Percentiles rank a stretch among this genome's conserved stretches.
phyloP scores from a whole-genome alignment of 2,888 invertebrate species.

The Molorchus minor region DNA sequence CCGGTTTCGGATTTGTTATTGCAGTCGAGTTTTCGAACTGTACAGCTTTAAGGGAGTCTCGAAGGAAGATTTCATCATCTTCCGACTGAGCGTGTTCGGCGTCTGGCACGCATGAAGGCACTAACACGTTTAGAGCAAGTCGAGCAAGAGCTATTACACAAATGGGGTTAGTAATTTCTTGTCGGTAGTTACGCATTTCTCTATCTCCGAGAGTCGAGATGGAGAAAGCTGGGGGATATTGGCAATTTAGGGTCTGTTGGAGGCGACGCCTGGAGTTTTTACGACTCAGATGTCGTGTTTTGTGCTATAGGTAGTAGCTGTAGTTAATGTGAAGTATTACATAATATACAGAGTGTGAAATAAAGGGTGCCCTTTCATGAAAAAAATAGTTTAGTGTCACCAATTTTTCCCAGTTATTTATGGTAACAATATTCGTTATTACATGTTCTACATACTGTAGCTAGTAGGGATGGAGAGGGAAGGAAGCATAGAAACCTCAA shows the following conservation, averaged over 20 bases:
- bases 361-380: too few relatives aligned
- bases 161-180: slow-evolving; percentile 39
- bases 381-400: too few relatives aligned
- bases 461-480: too few relatives aligned
- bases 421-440: too few relatives aligned
- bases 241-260: not conserved
- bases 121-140: slow-evolving; percentile 40
- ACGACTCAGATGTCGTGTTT: not conserved
- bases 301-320: too few relatives aligned
- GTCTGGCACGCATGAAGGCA: slow-evolving; percentile 35
- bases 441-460: too few relatives aligned
- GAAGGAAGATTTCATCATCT: slow-evolving; percentile 7
- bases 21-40: slow-evolving; percentile 5
- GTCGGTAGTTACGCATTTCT: slow-evolving; percentile 26
- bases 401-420: too few relatives aligned
- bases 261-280: not conserved
- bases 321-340: too few relatives aligned
- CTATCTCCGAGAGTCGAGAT: not conserved
- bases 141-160: slow-evolving; percentile 40
- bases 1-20: not conserved
- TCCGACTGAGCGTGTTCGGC: slow-evolving; percentile 15
- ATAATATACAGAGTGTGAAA: too few relatives aligned
- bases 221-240: slow-evolving; percentile 15
- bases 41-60: slow-evolving; percentile 13
- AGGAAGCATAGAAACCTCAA: too few relatives aligned